Conservation (phyloP, 2,113 vertebrate species). For the Pagrus major region DNA sequence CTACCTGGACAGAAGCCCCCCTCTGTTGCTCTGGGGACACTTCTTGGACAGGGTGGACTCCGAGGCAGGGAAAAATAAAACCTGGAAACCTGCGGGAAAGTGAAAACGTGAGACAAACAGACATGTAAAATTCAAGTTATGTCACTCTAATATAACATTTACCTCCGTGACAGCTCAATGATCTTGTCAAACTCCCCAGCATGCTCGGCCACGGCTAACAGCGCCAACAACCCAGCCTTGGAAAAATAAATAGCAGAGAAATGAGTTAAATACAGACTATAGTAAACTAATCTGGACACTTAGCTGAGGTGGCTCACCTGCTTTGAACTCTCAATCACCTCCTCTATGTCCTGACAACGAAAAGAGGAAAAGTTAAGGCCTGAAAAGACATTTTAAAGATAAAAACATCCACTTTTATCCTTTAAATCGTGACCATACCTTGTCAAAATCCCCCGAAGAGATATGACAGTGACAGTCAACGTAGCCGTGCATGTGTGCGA, state of each 20-base stretch:
- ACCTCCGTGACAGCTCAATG: conserved; percentile 91
- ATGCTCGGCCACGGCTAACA: conserved; percentile 92
- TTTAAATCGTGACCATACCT: conserved; percentile 41
- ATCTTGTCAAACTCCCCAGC: conserved; percentile 92
- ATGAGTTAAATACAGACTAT: not conserved
- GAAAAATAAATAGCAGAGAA: conserved; percentile 28
- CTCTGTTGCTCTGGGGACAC: conserved; percentile 83
- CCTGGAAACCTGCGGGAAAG: conserved; percentile 84
- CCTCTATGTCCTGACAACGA: conserved; percentile 87
- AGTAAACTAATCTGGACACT: rapidly evolving
- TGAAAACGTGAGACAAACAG: not conserved
- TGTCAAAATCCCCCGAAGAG: conserved; percentile 82
- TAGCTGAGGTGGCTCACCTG: conserved; percentile 73
- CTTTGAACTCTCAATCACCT: conserved; percentile 88
- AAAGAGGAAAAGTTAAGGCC: not conserved
- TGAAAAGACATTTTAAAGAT: rapidly evolving
- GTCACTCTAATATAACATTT: not conserved
- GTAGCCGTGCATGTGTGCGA: conserved; percentile 73
- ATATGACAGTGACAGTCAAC: conserved; percentile 86
- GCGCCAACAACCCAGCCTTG: conserved; percentile 88
- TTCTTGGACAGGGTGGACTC: conserved; percentile 93
- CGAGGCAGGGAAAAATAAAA: conserved; percentile 91
- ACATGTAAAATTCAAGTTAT: rapidly evolving
- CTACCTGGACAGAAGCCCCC: conserved; percentile 88
- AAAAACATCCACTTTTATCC: not conserved